Conservation (phyloP, 1,140 invertebrate genomes). For the Delia radicum region DNA sequence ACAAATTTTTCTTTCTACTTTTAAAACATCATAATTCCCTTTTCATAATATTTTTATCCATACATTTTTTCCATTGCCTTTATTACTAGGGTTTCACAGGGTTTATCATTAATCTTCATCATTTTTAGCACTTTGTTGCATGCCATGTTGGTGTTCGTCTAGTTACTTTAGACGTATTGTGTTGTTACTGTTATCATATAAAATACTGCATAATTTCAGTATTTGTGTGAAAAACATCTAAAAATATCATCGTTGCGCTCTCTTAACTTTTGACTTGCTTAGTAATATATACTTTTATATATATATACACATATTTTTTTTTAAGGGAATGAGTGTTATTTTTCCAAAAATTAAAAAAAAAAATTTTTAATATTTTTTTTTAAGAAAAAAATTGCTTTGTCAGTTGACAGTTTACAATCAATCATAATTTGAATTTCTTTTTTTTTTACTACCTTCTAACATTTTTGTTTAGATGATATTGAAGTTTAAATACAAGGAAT, state of each 20-base stretch:
- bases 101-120: slow-evolving; percentile 18
- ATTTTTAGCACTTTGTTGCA: slow-evolving; percentile 2
- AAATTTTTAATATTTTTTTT: no score
- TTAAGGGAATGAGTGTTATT: no score
- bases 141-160: not conserved
- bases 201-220: not conserved
- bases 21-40: no score
- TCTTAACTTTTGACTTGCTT: slow-evolving; percentile 11
- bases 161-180: not conserved
- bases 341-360: not conserved
- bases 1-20: no score
- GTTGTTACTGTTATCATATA: not conserved
- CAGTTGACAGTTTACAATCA: slow-evolving; percentile 10
- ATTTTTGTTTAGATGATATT: not conserved
- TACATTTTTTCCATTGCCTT: no score
- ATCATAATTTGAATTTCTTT: slow-evolving; percentile 11
- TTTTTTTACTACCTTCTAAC: not conserved
- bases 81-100: not conserved
- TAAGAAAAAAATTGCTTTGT: not conserved
- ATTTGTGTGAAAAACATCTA: not conserved
- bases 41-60: no score
- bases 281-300: not conserved
- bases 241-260: not conserved
- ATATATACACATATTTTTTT: no score
- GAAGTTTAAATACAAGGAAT: not conserved